These are phyloP conservation scores for Montipora sp. DNA, from an alignment of 64 coral and sea anemone genomes.

Conservation along the genomic window DNA sequence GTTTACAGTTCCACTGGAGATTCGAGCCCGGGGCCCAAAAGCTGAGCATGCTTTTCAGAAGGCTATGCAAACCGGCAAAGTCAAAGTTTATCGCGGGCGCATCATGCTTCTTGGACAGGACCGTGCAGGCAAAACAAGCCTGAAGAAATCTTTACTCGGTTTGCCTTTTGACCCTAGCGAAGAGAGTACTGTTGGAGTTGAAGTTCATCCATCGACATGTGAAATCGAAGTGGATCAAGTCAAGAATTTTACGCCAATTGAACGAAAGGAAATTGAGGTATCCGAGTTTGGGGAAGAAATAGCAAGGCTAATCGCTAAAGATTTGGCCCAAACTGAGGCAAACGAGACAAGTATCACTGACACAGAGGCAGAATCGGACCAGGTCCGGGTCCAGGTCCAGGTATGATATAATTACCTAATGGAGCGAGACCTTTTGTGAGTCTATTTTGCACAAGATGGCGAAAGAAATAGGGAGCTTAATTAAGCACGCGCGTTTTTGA, in stretches of 20 bases:
- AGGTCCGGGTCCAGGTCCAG: neutral
- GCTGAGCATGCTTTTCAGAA: conserved; percentile 49
- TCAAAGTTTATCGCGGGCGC: conserved; percentile 54
- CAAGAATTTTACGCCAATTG: conserved; percentile 20
- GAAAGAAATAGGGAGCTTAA: too few species aligned
- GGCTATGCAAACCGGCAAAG: conserved; percentile 34
- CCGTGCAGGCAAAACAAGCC: conserved; percentile 68
- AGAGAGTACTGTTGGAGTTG: conserved; percentile 59
- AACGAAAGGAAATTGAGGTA: neutral
- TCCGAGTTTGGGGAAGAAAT: conserved; percentile 38
- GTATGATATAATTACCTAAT: neutral
- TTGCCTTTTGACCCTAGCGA: conserved; percentile 42
- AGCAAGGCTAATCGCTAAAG: conserved; percentile 24
- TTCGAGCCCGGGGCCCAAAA: conserved; percentile 21
- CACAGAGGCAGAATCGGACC: neutral
- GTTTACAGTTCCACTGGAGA: neutral
- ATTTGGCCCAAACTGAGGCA: neutral
- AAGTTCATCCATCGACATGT: conserved; percentile 56
- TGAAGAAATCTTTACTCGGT: conserved; percentile 69
- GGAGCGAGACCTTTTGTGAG: neutral
- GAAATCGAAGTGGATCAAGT: conserved; percentile 51
- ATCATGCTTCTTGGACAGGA: conserved; percentile 70
- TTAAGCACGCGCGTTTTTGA: too few species aligned
- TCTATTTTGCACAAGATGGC: too few species aligned
- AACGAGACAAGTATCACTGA: neutral